Percentiles rank a stretch among this genome's conserved stretches.
Evolutionary conservation across 2,888 invertebrate genomes (phyloP).

Genomic region (Slavum lentiscoides): DNA sequence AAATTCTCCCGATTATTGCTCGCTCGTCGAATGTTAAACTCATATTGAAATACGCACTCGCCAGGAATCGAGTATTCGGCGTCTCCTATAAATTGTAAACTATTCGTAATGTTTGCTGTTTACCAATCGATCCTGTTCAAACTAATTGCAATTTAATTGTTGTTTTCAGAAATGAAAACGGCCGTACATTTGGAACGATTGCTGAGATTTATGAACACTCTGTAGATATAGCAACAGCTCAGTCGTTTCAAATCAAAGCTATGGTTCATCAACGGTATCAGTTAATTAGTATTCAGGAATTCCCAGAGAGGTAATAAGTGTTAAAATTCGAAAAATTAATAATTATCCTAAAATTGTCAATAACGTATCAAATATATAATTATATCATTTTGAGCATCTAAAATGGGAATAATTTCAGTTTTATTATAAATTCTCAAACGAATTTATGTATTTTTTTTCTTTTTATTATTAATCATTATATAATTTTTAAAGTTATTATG

Average conservation of each 20-base stretch:
- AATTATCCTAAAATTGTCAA: not conserved
- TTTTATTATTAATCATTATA: no score
- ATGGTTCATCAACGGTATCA: conserved; percentile 46
- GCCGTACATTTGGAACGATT: conserved; percentile 29
- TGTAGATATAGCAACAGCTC: not conserved
- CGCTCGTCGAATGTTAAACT: not conserved
- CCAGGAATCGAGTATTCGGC: conserved; percentile 34
- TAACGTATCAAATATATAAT: not conserved
- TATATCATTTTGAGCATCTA: no score
- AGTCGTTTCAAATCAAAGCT: conserved; percentile 32
- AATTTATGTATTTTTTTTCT: no score
- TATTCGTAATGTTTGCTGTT: not conserved
- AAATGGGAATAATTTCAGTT: no score
- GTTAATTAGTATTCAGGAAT: not conserved
- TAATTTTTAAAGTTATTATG: no score
- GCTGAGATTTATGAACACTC: conserved; percentile 40
- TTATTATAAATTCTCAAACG: no score
- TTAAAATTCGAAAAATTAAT: not conserved
- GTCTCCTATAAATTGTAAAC: conserved; percentile 38
- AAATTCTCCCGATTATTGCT: conserved; percentile 73
- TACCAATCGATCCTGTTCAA: not conserved
- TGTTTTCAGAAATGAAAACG: conserved; percentile 10
- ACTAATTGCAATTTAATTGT: not conserved
- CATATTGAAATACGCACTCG: conserved; percentile 18
- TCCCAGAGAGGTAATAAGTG: conserved; percentile 35